Base-by-base conservation (phyloP, 2,113 vertebrate genomes). In the Zootoca vivipara region DNA sequence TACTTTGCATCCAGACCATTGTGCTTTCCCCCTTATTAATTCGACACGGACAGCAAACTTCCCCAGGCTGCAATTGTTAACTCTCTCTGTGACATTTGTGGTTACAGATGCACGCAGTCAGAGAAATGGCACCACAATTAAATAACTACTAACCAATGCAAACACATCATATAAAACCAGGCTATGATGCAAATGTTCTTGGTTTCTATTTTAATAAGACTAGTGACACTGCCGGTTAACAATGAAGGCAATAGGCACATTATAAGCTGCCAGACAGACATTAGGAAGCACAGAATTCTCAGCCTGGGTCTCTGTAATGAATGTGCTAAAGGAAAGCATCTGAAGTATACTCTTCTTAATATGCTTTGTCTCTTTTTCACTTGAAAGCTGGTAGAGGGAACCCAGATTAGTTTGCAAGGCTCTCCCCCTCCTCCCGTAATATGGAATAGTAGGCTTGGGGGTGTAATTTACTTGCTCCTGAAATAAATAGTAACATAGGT, bases 131-230 rank as follows among this genome's bases (percentile, higher is more conserved):
- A 88, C 1, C 30, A 35, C 65, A 91, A 52, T 33, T 85, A 90
- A 93, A 65, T 46, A 92, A 24, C 22, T 91, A 89, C 42, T 12
- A 40, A 78, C 64, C 85, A 89, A 90, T 91, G 84, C 42, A 90
- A 89, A 70, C 30, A 88, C 82, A 83, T 88, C 81, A 40, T 64
- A 30, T 30, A 67, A 85, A 35, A 35, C 30, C 90, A 12, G 75
- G 86, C 35, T 82, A 92, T 90, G 78, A 90, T 52, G 28, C n/a
- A 40, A 24, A 42, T 89, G 42, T 2, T 89, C 24, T 30, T 33
- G n/a, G 9, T 83, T 62, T 69, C 77, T 90, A 72, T 85, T 95
- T 91, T 91, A 89, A 89, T 83, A 85, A 90, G 89, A 92, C 35
- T 18, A 91, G 52, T 46, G 90, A 85, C 64, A 75, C 7, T 85